Base-by-base conservation (phyloP, 1,140 invertebrate species). In the Drosophila truncata region DNA sequence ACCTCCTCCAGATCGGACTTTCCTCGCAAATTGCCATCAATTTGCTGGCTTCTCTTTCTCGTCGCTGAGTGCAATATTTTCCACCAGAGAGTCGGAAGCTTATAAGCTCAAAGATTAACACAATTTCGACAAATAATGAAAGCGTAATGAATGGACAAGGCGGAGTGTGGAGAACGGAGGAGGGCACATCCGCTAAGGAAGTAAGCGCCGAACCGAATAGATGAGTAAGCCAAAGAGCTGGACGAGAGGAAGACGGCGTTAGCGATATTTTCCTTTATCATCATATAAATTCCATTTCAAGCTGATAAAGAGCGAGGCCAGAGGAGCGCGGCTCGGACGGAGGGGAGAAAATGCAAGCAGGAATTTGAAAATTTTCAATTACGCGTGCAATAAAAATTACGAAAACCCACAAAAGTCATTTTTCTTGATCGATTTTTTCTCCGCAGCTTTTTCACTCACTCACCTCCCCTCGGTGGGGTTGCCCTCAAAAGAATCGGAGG, bases 351-450 rank as follows among this genome's bases (percentile, higher is more conserved):
- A 90, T 88, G 85, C 85, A 90, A 88, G 85, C 73, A 91, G 75
- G 85, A 90, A 90, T 90, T 90, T 90, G 85, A 90, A 90, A 90
- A 90, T 90, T 87, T 80, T 90, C 85, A 90, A 90, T 90, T 90
- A 90, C 85, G 85, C 85, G 85, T 90, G 85, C 85, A 90, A 90
- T 90, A 85, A 90, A 90, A 90, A 90, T 90, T 90, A 90, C 85
- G 81, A 90, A 90, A 90, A 90, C 85, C 82, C 85, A 90, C 85
- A 90, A 90, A 90, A 90, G 85, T 90, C 85, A 90, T 90, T 90
- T 90, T 85, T 90, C 85, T 90, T 90, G 85, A 90, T 90, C 85
- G 85, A 90, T 90, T 90, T 90, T 88, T 88, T 82, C 76, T 44
- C 10, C 54, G 39, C 23, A 23, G 20, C 39, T 31, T 58, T 47